phyloP scores from a whole-genome alignment of 2,888 invertebrate genomes.

The Taphrorychus bicolor region DNA sequence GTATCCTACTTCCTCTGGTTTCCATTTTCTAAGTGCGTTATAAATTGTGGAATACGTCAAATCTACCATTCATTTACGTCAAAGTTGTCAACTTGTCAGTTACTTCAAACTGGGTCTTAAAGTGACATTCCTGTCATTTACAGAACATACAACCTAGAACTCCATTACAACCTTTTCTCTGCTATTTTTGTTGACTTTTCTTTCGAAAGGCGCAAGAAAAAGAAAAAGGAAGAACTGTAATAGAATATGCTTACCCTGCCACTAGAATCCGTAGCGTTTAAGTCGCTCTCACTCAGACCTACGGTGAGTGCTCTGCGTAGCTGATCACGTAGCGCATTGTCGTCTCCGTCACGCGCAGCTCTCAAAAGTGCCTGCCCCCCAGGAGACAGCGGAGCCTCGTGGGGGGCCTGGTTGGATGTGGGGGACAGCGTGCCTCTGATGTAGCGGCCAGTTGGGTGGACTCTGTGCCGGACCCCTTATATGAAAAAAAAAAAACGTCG shows the following conservation, averaged over 20 bases:
- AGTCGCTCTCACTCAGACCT: conserved; percentile 59
- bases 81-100: too few species aligned
- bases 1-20: too few species aligned
- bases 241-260: conserved; percentile 69
- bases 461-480: conserved; percentile 52
- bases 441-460: conserved; percentile 57
- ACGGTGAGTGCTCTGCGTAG: conserved; percentile 58
- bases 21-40: too few species aligned
- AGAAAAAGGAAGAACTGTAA: neutral
- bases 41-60: too few species aligned
- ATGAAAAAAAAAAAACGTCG: neutral
- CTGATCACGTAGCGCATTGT: conserved; percentile 59
- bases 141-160: too few species aligned
- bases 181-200: neutral
- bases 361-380: conserved; percentile 60
- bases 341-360: conserved; percentile 65
- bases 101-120: too few species aligned
- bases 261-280: conserved; percentile 65
- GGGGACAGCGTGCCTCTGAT: conserved; percentile 60
- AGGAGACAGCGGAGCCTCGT: conserved; percentile 52
- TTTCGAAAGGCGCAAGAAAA: too few species aligned
- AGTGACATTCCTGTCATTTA: too few species aligned
- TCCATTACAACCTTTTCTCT: too few species aligned
- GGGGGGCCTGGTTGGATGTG: conserved; percentile 55
- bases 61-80: too few species aligned